Base-by-base conservation (phyloP, 35 echinoderm and acorn worm genomes). In the Heliocidaris erythrogramma region DNA sequence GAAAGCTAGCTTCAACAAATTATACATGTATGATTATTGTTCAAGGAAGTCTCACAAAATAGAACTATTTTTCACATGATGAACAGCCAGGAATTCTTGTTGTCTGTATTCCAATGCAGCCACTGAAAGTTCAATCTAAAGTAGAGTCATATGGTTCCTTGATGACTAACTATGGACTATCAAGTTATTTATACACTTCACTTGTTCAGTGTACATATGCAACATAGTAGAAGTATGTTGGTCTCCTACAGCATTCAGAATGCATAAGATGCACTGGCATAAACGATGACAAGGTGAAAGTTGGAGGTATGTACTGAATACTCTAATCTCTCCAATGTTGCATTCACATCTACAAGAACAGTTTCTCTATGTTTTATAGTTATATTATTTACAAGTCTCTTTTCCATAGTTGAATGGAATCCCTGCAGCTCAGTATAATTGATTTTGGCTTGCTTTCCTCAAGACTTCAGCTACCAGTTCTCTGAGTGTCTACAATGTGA, bases 401-500 rank as follows among this genome's bases (percentile, higher is more conserved):
- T 89, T 89, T 14, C 29, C 1, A 47, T 32, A n/a, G 18, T 35
- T 48, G 8, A 84, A 27, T 24, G 47, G 87, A 89, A 47, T 89
- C 87, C 47, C 47, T 89, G 13, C 10, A 9, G 47, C 88, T 94
- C 86, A 97, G 30, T 94, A 86, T 9, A 97, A 52, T 92, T 98
- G 97, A 78, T 98, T 98, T 31, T 95, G 93, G 31, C 95, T 86
- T 29, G 96, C 71, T 94, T 98, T 98, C 69, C 97, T 88, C 49
- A 98, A 94, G 24, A 98, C 97, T 35, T 96, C 96, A 18, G 95
- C 65, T 5, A 98, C 97, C 16, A 98, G 95, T 59, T 98, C 97
- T 92, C 97, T 86, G 85, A 98, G 95, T 60, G 97, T 98, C 97
- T 98, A 95, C 30, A 92, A 71, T 27, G 48, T 53, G 85, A 96